Evolutionary conservation across 2,888 invertebrate genomes (phyloP).

Genomic region (Dusona sp.): DNA sequence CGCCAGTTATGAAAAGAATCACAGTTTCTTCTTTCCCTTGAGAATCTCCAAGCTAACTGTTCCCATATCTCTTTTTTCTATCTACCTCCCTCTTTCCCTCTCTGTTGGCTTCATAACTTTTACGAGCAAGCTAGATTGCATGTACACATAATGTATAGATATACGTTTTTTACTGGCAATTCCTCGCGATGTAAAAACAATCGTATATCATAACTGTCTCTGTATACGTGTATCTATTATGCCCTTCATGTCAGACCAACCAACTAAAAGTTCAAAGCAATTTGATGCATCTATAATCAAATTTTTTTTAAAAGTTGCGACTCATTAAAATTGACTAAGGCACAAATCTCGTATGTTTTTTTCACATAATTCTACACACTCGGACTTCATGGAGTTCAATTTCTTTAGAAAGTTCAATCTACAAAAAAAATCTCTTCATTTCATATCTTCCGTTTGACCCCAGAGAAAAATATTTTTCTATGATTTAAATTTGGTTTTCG

Average conservation of each 20-base stretch:
- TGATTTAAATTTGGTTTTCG: not conserved
- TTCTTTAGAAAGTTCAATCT: not conserved
- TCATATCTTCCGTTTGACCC: not conserved
- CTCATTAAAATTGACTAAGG: slow-evolving; percentile 5
- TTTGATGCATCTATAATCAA: slow-evolving; percentile 16
- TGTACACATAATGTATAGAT: slow-evolving; percentile 28
- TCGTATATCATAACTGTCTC: slow-evolving; percentile 32
- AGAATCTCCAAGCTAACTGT: slow-evolving; percentile 46
- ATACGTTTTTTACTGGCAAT: slow-evolving; percentile 38
- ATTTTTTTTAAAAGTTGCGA: slow-evolving; percentile 2
- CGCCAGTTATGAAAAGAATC: slow-evolving; percentile 62
- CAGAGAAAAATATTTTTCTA: not conserved
- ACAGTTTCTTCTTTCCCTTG: slow-evolving; percentile 49
- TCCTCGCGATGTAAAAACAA: slow-evolving; percentile 30
- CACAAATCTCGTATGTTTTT: not conserved
- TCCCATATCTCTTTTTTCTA: slow-evolving; percentile 39
- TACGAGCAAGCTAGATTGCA: slow-evolving; percentile 7
- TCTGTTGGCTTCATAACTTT: slow-evolving; percentile 36
- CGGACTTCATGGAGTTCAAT: not conserved
- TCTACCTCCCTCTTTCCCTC: not conserved
- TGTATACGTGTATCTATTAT: slow-evolving; percentile 22
- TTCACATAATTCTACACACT: not conserved
- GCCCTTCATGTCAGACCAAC: not conserved
- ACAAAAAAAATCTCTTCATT: not conserved
- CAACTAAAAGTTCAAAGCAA: slow-evolving; percentile 7